Evolutionary conservation across 2,888 invertebrate species (phyloP).

Genomic region (Tanypteryx hageni): DNA sequence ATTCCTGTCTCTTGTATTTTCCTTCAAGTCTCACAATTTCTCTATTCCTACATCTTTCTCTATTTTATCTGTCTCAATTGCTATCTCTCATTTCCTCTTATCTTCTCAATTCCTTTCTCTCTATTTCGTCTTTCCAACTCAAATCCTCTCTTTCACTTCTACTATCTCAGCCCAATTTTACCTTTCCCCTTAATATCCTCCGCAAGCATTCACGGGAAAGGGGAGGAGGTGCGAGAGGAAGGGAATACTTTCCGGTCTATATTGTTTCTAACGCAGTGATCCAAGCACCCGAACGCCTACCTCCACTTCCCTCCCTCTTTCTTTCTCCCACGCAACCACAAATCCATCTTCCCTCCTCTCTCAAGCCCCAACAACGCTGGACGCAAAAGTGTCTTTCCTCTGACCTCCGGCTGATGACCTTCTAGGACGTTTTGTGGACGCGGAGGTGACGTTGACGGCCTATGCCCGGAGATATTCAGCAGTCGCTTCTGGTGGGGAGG

Average conservation of each 20-base stretch:
- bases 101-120: background rate
- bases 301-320: background rate
- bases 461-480: background rate
- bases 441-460: background rate
- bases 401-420: slow-evolving; percentile 11
- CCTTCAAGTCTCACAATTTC: background rate
- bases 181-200: background rate
- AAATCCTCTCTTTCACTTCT: background rate
- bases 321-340: background rate
- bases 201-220: background rate
- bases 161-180: background rate
- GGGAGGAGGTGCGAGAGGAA: background rate
- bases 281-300: background rate
- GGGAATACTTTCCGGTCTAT: background rate
- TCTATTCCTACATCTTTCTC: background rate
- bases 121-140: no score
- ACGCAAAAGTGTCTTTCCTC: background rate
- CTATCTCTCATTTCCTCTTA: background rate
- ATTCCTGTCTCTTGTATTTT: background rate
- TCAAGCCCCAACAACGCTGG: background rate
- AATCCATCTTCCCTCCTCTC: background rate
- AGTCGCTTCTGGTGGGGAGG: background rate
- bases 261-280: background rate
- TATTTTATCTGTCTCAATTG: background rate
- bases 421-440: background rate